Percentiles rank a stretch among this genome's conserved stretches.
Evolutionary conservation across 2,797 vertebrate genomes (phyloP).

Genomic region (Sebastes steindachneri): DNA sequence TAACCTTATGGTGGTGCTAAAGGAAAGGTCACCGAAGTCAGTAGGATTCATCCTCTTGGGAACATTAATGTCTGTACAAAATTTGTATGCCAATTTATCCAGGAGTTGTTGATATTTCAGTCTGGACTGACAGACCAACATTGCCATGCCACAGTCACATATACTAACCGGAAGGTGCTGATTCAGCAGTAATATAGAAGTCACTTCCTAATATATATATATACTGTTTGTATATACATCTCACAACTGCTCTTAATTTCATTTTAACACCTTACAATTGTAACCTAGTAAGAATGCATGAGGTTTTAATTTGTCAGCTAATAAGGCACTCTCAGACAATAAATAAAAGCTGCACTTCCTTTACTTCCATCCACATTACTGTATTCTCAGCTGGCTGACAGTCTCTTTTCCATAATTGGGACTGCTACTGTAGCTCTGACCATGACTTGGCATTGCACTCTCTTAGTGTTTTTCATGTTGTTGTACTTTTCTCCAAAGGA

Average conservation of each 20-base stretch:
- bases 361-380: background rate
- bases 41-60: background rate
- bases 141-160: no score
- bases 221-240: no score
- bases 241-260: background rate
- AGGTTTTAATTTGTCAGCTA: background rate
- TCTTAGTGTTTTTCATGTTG: background rate
- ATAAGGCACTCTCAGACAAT: background rate
- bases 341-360: background rate
- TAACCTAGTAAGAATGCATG: background rate
- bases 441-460: background rate
- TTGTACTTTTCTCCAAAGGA: constrained; percentile 15
- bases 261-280: background rate
- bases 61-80: background rate
- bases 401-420: background rate
- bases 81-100: background rate
- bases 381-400: background rate
- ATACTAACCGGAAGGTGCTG: background rate
- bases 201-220: background rate
- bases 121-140: background rate
- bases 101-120: background rate
- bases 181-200: background rate
- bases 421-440: background rate
- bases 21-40: background rate
- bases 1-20: background rate